phyloP scores from a whole-genome alignment of 2,797 vertebrate genomes.

The Pseudochromis fuscus region DNA sequence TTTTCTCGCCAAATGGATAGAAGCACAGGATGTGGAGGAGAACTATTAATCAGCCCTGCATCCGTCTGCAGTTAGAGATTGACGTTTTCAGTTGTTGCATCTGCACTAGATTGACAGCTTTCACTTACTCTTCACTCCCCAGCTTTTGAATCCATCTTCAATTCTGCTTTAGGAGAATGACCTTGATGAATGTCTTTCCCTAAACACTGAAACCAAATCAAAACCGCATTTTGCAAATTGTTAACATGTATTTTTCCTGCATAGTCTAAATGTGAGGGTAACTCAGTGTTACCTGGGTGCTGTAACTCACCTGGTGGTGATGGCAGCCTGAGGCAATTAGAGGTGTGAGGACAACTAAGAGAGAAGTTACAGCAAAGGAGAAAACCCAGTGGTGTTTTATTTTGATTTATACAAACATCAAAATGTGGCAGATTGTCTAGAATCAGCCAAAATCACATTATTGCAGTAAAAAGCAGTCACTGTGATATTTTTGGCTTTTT shows the following conservation, averaged over 20 bases:
- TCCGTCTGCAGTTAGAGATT: no score
- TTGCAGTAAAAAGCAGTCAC: background rate
- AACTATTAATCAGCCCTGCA: no score
- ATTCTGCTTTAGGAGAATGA: conserved; percentile 16
- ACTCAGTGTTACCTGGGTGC: conserved; percentile 21
- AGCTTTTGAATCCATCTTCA: conserved; percentile 8
- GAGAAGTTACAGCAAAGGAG: conserved; percentile 12
- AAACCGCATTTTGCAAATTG: background rate
- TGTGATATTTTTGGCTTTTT: background rate
- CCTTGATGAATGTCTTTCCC: conserved; percentile 4
- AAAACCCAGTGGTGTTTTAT: conserved; percentile 11
- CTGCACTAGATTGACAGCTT: conserved; percentile 16
- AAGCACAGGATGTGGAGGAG: conserved; percentile 22
- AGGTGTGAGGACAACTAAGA: conserved; percentile 27
- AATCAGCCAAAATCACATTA: background rate
- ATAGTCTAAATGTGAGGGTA: conserved; percentile 13
- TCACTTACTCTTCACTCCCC: background rate
- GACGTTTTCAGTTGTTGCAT: conserved; percentile 14
- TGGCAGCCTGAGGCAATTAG: conserved; percentile 11
- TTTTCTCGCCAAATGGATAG: conserved; percentile 33
- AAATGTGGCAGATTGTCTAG: background rate
- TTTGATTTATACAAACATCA: conserved; percentile 16
- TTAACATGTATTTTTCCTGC: background rate
- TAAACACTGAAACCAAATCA: background rate
- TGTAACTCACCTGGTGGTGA: conserved; percentile 28